A percentile compares a stretch with the other conserved stretches of the same genome.
phyloP scores from a whole-genome alignment of 1,140 invertebrate species.

The Caenorhabditis remanei region DNA sequence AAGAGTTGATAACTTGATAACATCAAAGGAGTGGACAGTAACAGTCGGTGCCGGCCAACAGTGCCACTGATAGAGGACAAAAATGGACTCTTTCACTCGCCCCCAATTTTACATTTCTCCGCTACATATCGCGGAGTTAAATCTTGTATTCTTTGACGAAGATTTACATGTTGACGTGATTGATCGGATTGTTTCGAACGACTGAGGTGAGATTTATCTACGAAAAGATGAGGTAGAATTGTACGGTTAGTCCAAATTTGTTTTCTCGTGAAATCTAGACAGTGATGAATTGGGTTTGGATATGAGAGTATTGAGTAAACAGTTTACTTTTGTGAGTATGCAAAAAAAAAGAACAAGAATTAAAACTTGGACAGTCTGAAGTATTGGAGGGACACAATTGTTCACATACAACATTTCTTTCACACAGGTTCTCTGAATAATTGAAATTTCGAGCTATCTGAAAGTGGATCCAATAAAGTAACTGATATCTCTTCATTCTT shows the following conservation, averaged over 20 bases:
- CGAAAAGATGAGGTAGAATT: background rate
- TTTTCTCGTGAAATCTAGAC: too few relatives aligned
- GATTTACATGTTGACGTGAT: conserved; percentile 15
- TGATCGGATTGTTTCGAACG: background rate
- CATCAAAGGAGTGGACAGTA: conserved; percentile 27
- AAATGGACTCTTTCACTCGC: background rate
- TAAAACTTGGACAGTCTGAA: too few relatives aligned
- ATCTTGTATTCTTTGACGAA: background rate
- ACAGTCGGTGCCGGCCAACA: conserved; percentile 43
- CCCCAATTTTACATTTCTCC: background rate
- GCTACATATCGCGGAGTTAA: background rate
- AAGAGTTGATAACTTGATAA: conserved; percentile 7
- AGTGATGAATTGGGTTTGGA: too few relatives aligned
- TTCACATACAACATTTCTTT: too few relatives aligned
- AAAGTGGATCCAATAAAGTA: too few relatives aligned
- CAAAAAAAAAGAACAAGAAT: too few relatives aligned
- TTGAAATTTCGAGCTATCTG: too few relatives aligned
- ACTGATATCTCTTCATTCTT: too few relatives aligned
- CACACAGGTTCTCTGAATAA: too few relatives aligned
- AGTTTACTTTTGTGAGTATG: too few relatives aligned
- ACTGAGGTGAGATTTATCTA: background rate
- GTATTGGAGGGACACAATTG: too few relatives aligned
- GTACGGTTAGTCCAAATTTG: background rate
- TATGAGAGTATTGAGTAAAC: too few relatives aligned
- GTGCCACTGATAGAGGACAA: conserved; percentile 37